Base-by-base conservation (phyloP, 2,888 invertebrate species). In the Tachina lurida region DNA sequence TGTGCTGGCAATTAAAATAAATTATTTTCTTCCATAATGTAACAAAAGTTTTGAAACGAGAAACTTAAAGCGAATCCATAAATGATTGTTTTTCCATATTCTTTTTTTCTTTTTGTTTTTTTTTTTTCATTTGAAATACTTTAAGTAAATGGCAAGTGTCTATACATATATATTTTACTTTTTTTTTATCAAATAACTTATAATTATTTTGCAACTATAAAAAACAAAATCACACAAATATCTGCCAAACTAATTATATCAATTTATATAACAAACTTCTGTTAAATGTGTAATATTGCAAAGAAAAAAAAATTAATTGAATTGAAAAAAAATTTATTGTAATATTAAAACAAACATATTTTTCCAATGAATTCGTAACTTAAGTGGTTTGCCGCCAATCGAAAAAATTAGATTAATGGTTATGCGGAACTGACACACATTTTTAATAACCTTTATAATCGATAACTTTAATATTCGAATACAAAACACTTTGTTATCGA, bases 1-100 rank as follows among this genome's bases (percentile, higher is more conserved):
- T 82, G 82, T 71, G 49, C 71, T 43, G 49, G 58, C 65, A 71
- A 76, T 82, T 82, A 82, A 82, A 82, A 76, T 76, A 71, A 82
- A 82, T 82, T 71, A 65, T 71, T 75, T 76, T 76, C 60, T 71
- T 63, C 49, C 19, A 65, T 60, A 60, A 52, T 73, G 58, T 56
- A 56, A 47, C 70, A 79, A 41, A 79, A 63, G 13, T 10, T n/a
- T 52, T 39, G 10, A 45, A 41, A 52, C 49, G 43, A 58, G 58
- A 71, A 41, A 31, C 12, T 22, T 41, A 3, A 0, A 56, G 10
- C 9, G 43, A 39, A 65, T 43, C 54, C 65, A n/a, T n/a, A 63
- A 15, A 47, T 79, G 58, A 82, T 76, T 63, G 12, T 31, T 71
- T 76, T 82, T 63, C 63, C 70, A 82, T 76, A 49, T 56, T 63